These are phyloP conservation scores for Malacoraja senta DNA, from an alignment of 2,797 vertebrate genomes.

Conservation along the genomic window DNA sequence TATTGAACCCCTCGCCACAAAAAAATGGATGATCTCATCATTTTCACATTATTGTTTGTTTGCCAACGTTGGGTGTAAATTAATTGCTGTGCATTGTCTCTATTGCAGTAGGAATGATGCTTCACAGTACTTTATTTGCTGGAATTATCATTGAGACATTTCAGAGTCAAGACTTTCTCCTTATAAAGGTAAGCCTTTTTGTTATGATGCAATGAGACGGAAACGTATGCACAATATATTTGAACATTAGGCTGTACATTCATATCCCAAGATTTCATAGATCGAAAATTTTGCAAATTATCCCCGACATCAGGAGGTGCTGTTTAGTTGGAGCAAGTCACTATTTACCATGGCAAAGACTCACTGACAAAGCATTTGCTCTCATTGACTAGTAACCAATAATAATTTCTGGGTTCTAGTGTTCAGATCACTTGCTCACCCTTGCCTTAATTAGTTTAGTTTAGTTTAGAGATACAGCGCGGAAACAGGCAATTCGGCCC, in stretches of 20 bases:
- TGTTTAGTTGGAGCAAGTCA: background rate
- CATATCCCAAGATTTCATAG: background rate
- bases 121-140: background rate
- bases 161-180: no score
- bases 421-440: background rate
- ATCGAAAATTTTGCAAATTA: background rate
- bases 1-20: background rate
- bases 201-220: background rate
- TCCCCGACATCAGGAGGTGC: no score
- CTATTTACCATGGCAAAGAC: background rate
- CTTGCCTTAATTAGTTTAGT: background rate
- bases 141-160: background rate
- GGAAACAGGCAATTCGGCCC: no score
- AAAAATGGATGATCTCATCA: background rate
- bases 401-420: background rate
- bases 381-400: background rate
- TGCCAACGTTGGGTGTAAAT: background rate
- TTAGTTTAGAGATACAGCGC: no score
- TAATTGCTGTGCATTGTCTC: background rate
- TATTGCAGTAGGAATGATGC: background rate
- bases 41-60: background rate
- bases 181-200: background rate
- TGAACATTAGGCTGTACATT: background rate
- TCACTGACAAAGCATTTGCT: background rate
- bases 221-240: no score